Evolutionary conservation across 2,888 invertebrate genomes (phyloP), one percentile per base, ranked within the genome.

Genomic region (Eupithecia subumbrata): DNA sequence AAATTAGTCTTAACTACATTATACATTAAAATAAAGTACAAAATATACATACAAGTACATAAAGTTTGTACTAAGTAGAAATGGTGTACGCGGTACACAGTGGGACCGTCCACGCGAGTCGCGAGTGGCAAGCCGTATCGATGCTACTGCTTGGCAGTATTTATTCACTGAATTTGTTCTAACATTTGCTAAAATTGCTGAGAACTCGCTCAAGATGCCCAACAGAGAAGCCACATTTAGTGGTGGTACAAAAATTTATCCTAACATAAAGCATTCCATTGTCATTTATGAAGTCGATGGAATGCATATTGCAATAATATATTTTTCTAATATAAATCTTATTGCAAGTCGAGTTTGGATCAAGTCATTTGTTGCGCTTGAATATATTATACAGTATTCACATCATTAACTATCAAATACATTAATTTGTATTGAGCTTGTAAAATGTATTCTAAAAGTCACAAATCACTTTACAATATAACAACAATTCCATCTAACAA

Each of bases 1-100:
- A 86, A 88, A 86, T 85, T 85, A 78, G 56, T 82, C 88, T 90
- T 89, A 88, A 78, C 86, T 89, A 89, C 84, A 86, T 89, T 88
- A 87, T 89, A 89, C 83, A 86, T 85, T 83, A 82, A 73, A 83
- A 84, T 83, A 84, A 86, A 86, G 84, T 86, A 77, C 84, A 86
- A 87, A 86, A 85, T 86, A 85, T 78, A 81, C 76, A 80, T 79
- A 76, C 60, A 76, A 74, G 72, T 75, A 75, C 60, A 22, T 69
- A 76, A 12, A 84, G 77, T 85, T 87, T 89, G 88, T 89, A 90
- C 90, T 88, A 83, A 87, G 86, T 75, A 74, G 85, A 88, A 76
- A 77, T 73, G 14, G 80, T 79, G 79, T 79, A 82, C 80, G 77
- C 77, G 78, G 80, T 81, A 81, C 80, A 80, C 79, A 79, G 68